Evolutionary conservation across 2,113 vertebrate genomes (phyloP).

Genomic region (Cathartes aura): DNA sequence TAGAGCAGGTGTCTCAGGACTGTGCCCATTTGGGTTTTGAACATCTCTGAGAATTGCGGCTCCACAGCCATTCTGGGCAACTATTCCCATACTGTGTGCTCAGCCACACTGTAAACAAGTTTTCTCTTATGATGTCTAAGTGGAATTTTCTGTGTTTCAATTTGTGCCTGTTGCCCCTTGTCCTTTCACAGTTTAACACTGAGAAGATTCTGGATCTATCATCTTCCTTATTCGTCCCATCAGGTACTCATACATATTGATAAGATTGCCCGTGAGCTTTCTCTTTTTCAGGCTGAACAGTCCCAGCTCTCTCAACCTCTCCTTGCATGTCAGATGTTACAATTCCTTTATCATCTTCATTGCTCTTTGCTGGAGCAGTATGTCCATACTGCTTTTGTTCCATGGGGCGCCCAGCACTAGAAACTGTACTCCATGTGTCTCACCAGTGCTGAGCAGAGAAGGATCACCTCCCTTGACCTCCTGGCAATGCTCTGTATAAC

Average conservation of each 20-base stretch:
- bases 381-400: background rate
- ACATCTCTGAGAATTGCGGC: background rate
- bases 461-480: background rate
- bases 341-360: background rate
- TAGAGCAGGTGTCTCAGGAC: background rate
- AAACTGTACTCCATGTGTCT: background rate
- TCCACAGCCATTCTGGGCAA: background rate
- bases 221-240: background rate
- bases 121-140: background rate
- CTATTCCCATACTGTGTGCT: background rate
- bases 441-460: background rate
- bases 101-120: background rate
- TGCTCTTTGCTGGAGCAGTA: background rate
- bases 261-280: background rate
- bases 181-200: background rate
- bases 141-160: background rate
- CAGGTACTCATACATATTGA: background rate
- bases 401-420: background rate
- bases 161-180: background rate
- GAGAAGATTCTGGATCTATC: background rate
- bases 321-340: background rate
- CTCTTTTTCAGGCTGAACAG: background rate
- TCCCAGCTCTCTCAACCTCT: background rate
- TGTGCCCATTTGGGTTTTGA: background rate
- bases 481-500: background rate